Evolutionary conservation across 1,140 invertebrate species (phyloP).

Genomic region (Ridgeia piscesae): DNA sequence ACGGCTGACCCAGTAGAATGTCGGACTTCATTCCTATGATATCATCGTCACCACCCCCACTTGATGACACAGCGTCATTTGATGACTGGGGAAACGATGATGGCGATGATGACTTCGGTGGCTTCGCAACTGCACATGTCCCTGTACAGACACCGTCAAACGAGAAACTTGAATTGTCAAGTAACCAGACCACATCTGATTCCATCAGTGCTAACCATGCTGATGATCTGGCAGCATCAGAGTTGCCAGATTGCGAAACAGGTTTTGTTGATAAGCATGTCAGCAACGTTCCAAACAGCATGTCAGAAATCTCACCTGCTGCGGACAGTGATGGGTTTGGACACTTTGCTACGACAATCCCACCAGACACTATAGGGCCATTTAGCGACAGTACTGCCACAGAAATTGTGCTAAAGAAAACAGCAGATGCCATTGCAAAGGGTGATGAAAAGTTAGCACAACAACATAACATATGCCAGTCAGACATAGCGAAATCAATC

Average conservation of each 20-base stretch:
- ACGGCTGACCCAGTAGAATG: constrained; percentile 7
- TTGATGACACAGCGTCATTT: constrained; percentile 13
- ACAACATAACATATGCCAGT: neutral
- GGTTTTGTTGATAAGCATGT: neutral
- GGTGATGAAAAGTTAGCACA: neutral
- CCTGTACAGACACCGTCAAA: neutral
- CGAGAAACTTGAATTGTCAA: neutral
- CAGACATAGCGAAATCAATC: neutral
- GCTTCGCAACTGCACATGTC: constrained; percentile 5
- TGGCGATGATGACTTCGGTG: constrained; percentile 21
- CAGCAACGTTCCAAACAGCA: neutral
- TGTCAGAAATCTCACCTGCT: neutral
- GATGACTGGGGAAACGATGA: constrained; percentile 20
- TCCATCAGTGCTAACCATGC: neutral
- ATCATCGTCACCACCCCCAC: constrained; percentile 17
- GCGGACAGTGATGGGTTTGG: neutral
- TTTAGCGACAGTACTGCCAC: neutral
- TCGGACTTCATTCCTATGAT: constrained; percentile 22
- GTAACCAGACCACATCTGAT: neutral
- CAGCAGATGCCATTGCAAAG: neutral
- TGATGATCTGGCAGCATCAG: neutral
- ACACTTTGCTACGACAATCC: neutral
- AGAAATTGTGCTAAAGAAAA: neutral
- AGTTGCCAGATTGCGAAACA: neutral
- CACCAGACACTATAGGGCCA: neutral